phyloP scores from a whole-genome alignment of 2,113 vertebrate genomes.

The Pithys albifrons region DNA sequence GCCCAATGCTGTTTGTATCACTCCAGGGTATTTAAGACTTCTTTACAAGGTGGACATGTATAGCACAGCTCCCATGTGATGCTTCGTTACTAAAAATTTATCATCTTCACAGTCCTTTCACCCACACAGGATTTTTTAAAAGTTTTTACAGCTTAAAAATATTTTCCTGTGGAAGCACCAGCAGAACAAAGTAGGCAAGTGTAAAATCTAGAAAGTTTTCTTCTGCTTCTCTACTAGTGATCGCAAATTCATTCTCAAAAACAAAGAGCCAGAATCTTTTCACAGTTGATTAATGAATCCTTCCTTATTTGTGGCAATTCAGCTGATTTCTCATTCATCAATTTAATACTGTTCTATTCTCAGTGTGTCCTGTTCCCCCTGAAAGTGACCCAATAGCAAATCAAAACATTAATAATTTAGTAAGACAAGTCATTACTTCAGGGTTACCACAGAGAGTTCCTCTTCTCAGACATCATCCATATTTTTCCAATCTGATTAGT shows the following conservation, averaged over 20 bases:
- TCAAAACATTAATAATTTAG: neutral
- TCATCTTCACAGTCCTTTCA: neutral
- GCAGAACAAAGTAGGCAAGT: neutral
- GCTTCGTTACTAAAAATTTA: neutral
- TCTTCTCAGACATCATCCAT: neutral
- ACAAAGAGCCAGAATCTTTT: neutral
- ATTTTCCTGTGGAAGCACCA: neutral
- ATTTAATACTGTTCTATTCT: neutral
- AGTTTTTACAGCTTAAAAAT: neutral
- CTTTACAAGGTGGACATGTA: neutral
- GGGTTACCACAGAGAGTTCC: neutral
- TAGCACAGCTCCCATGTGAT: neutral
- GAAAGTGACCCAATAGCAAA: neutral
- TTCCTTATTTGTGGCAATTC: neutral
- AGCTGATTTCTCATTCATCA: neutral
- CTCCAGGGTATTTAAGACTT: neutral
- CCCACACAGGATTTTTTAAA: neutral
- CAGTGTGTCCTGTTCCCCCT: neutral
- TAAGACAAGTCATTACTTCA: neutral
- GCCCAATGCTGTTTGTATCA: neutral
- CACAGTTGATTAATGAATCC: neutral
- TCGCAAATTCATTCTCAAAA: neutral
- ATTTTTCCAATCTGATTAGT: neutral
- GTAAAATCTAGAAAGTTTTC: neutral
- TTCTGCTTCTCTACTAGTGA: neutral